Base-by-base conservation (phyloP, 2,888 invertebrate species). In the Poecilus cupreus region DNA sequence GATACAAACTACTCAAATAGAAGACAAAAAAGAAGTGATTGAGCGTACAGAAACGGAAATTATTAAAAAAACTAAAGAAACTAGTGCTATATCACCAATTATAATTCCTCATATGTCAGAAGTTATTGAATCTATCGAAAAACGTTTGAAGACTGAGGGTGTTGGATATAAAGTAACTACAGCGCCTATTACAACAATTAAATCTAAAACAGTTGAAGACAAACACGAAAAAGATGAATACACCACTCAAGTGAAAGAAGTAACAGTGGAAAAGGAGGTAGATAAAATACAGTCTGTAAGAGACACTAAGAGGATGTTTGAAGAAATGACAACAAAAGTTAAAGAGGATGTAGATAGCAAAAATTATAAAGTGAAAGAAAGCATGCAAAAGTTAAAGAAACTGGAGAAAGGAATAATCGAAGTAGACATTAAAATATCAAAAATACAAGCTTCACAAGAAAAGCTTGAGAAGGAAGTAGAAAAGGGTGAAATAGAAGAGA, bases 261-360 rank as follows among this genome's bases (percentile, higher is more conserved):
- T 84, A 24, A 74, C 57, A 10, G 81, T 82, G 57, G 83, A 85
- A 37, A 83, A 83, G 26, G 83, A 84, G 68, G 83, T 83, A 20
- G 85, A 86, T 80, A 32, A 20, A 77, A 60, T 83, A 26, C 87
- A 86, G 82, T 87, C 88, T 0, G 88, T 89, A 2, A 87, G 86
- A 84, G 88, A 88, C 80, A 87, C 88, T 49, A 86, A 87, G 82
- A 85, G 84, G 57, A 85, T 89, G 85, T 88, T 88, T 82, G 89
- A 89, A 85, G 87, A 89, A 81, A 81, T 81, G 81, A 70, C 81
- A 32, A 80, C 72, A 13, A 82, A 82, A 37, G 80, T 72, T 26
- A 37, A 60, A 8, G 60, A 77, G 11, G 72, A 70, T 43, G 46
- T 46, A 32, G 78, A 82, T 43, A 60, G 37, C 39, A 72, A n/a